Evolutionary conservation across 2,113 vertebrate genomes (phyloP).

Genomic region (Lepidothrix coronata): DNA sequence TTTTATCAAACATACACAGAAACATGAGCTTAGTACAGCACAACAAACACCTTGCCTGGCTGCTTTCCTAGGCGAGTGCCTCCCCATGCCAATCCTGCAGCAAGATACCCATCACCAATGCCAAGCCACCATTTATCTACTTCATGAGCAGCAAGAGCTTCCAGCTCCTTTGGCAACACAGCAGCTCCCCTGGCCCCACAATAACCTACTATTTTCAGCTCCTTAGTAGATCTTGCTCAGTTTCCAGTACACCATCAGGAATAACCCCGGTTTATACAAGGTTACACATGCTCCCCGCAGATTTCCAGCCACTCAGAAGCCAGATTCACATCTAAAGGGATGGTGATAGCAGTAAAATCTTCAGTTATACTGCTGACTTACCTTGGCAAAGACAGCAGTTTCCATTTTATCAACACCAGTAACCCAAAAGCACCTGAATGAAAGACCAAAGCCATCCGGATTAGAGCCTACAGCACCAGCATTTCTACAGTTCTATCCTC

Average conservation of each 20-base stretch:
- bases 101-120: background rate
- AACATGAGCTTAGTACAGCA: background rate
- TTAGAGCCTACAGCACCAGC: background rate
- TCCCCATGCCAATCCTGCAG: background rate
- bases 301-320: background rate
- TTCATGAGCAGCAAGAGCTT: background rate
- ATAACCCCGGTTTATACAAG: background rate
- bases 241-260: background rate
- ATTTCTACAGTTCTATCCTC: background rate
- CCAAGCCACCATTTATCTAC: background rate
- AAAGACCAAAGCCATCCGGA: background rate
- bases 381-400: background rate
- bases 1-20: background rate
- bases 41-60: background rate
- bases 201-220: background rate
- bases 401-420: background rate
- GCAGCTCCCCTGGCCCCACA: background rate
- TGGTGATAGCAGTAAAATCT: background rate
- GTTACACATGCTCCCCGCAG: background rate
- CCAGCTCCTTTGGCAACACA: background rate
- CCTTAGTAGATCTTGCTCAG: background rate
- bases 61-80: background rate
- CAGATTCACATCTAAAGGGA: background rate
- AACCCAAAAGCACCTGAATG: background rate
- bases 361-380: background rate